Base-by-base conservation (phyloP, 2,113 vertebrate genomes). In the Megaleporinus macrocephalus region DNA sequence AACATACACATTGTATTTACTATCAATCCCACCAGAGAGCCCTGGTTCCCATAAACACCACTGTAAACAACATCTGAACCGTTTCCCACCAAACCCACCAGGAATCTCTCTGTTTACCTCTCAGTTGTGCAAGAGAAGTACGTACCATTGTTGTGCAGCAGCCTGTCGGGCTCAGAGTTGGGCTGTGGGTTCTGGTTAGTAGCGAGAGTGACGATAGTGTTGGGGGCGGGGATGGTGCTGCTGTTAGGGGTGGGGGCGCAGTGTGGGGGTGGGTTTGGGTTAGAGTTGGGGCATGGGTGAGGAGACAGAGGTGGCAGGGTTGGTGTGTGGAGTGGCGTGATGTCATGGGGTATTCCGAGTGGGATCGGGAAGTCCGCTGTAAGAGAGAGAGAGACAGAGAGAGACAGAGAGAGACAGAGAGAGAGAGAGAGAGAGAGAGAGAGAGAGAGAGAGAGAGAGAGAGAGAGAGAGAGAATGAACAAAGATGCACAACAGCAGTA, bases 321-420 rank as follows among this genome's bases (percentile, higher is more conserved):
- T 33, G 97, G 96, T 80, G 96, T 96, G 91, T 99, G 98, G 81
- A 99, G 94, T 0, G 95, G 89, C 7, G 96, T 86, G 74, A 80
- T 89, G 79, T 95, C 93, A 61, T 84, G 88, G 92, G 51, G 92
- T 85, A 79, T 85, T 84, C 88, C 90, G 86, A 55, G 90, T 89
- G 70, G 89, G 83, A 78, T 91, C 88, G 80, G 90, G 27, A 30
- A 86, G 83, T 97, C 97, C 68, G 93, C 94, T 95, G 61, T n/a
- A 33, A 84, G 22, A 80, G 22, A 70, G 15, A 53, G 12, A 47
- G 41, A 44, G 41, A 44, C 1, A 44, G 36, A 36, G 36, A 36
- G 36, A 36, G 36, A 7, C 3, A 7, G 36, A 36, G 36, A 36
- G 36, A 7, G 36, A 36, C 3, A 36, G 36, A 36, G 36, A 36